These are phyloP conservation scores for Luscinia megarhynchos DNA, from an alignment of 2,797 vertebrate species.

Conservation along the genomic window DNA sequence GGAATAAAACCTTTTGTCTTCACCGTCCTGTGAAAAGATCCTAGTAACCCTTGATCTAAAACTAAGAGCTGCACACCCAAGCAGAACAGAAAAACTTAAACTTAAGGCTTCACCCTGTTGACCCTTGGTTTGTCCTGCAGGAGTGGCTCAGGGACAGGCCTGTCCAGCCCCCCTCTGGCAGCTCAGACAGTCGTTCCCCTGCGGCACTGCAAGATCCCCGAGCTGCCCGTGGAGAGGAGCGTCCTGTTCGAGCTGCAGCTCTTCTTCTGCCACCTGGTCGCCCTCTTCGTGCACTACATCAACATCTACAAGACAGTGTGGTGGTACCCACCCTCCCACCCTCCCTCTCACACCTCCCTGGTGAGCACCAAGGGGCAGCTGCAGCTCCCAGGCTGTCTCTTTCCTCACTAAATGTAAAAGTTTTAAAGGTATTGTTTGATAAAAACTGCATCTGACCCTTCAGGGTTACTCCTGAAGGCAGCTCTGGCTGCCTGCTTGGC, in stretches of 20 bases:
- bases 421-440: fast-evolving
- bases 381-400: fast-evolving
- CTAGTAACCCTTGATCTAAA: too few species aligned
- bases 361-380: conserved; percentile 76
- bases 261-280: conserved; percentile 95
- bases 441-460: fast-evolving
- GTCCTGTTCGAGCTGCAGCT: conserved; percentile 95
- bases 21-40: too few species aligned
- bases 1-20: too few species aligned
- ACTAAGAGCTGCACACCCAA: too few species aligned
- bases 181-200: conserved; percentile 93
- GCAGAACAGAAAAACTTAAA: too few species aligned
- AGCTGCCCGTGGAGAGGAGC: conserved; percentile 90
- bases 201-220: conserved; percentile 96
- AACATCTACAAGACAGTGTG: conserved; percentile 99
- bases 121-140: conserved; percentile 63
- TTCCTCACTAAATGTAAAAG: fast-evolving
- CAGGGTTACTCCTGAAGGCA: neutral
- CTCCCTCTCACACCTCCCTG: conserved; percentile 95
- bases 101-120: too few species aligned
- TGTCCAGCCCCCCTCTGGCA: conserved; percentile 94
- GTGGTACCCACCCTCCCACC: conserved; percentile 90
- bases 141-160: conserved; percentile 91
- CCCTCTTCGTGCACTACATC: conserved; percentile 97
- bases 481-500: neutral